Conservation (phyloP, 2,113 vertebrate genomes). For the Lutjanus erythropterus region DNA sequence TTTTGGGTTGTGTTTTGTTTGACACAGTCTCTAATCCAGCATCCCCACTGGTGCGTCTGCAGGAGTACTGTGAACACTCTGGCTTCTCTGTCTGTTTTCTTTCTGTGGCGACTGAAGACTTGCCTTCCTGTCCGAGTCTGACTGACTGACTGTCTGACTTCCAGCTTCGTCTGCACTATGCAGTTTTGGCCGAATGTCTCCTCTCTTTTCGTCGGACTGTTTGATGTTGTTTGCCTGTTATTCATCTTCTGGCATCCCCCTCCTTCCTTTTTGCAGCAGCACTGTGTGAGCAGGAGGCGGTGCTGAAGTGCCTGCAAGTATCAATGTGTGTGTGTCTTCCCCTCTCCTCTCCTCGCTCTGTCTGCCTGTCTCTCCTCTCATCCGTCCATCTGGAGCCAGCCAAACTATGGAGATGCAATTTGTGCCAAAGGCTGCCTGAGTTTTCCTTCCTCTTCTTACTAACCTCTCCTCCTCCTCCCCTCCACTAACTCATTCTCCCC, state of each 20-base stretch:
- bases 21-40: constrained; percentile 78
- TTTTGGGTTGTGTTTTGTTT: constrained; percentile 69
- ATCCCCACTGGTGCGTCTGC: constrained; percentile 71
- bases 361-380: constrained; percentile 60
- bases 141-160: constrained; percentile 64
- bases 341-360: constrained; percentile 22
- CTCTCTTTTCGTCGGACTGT: constrained; percentile 35
- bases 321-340: constrained; percentile 32
- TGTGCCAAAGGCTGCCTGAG: constrained; percentile 67
- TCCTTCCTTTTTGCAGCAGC: constrained; percentile 60
- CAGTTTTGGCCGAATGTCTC: constrained; percentile 64
- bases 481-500: constrained; percentile 68
- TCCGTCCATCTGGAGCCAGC: constrained; percentile 66
- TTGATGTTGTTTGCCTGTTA: constrained; percentile 58
- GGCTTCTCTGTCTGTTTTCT: constrained; percentile 44
- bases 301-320: constrained; percentile 56
- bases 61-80: constrained; percentile 68
- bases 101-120: constrained; percentile 55
- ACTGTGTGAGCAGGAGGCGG: constrained; percentile 65
- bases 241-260: constrained; percentile 55
- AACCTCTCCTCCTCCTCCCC: constrained; percentile 64
- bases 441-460: constrained; percentile 66
- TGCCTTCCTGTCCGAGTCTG: constrained; percentile 53
- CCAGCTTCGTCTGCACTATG: constrained; percentile 67
- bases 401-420: constrained; percentile 59